Conservation (phyloP, 2,113 vertebrate species). For the Zapornia atra region DNA sequence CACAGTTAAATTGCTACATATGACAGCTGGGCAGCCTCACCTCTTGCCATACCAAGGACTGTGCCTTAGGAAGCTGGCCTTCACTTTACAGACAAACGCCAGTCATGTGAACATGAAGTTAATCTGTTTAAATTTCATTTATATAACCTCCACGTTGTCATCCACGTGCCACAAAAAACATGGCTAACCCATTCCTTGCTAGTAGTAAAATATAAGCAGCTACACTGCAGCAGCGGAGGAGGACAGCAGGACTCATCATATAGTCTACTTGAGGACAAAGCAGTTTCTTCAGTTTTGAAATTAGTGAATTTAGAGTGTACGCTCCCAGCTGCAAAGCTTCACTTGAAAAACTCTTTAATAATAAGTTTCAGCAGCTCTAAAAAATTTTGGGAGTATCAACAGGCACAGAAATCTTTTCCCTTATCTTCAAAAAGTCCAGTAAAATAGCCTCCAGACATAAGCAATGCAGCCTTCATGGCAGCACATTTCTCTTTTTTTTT, state of each 20-base stretch:
- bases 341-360: background rate
- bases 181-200: background rate
- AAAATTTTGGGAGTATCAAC: background rate
- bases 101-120: background rate
- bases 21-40: background rate
- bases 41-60: background rate
- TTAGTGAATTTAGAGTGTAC: background rate
- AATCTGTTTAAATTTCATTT: background rate
- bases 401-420: background rate
- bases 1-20: constrained; percentile 4
- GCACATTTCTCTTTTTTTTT: background rate
- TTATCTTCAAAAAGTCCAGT: background rate
- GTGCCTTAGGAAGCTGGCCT: background rate
- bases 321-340: background rate
- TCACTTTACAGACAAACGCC: background rate
- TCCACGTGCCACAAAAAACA: background rate
- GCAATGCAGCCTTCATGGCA: background rate
- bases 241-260: background rate
- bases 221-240: background rate
- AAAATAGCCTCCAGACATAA: background rate
- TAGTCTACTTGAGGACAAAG: background rate
- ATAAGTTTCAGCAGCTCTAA: background rate
- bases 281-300: background rate
- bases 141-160: background rate
- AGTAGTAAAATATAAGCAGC: background rate